Base-by-base conservation (phyloP, 2,113 vertebrate genomes). In the Apteryx owenii region DNA sequence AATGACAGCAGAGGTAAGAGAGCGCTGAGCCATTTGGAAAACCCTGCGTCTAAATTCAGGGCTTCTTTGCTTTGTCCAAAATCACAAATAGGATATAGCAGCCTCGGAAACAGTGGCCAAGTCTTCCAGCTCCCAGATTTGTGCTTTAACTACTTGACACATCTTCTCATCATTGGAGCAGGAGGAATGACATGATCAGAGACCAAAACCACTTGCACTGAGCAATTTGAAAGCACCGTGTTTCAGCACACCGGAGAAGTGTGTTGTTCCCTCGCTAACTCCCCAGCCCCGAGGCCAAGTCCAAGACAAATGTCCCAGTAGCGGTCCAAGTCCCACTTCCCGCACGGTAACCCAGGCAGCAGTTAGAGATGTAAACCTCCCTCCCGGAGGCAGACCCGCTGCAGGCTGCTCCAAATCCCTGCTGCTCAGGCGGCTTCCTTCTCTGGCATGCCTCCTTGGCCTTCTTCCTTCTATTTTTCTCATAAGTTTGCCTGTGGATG, bases 391-490 rank as follows among this genome's bases (percentile, higher is more conserved):
- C 61, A 93, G 86, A 80, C 91, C 95, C 62, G 40, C 86, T 82
- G 90, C 84, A 92, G 84, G 44, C 75, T 93, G 85, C 87, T 81
- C 46, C 88, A 91, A 88, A 93, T 20, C 25, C 79, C 58, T n/a
- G 73, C 75, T 51, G 89, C 60, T 85, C 73, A 5, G 18, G 46
- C 62, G 31, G 81, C 85, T 91, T 88, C 89, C 91, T 96, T 78
- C 89, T 81, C 91, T 90, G 91, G 89, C 95, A 94, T 81, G 81
- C 68, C 79, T 95, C 68, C 76, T 90, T 88, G 79, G 87, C 81
- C 38, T 88, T 85, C 75, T 73, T 93, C 71, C 78, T 77, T 70
- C 75, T 81, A 40, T 48, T 91, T 94, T 92, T 90, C 93, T 90
- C 91, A 93, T 92, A 85, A 83, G 46, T 42, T 95, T 66, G 33